Conservation (phyloP, 1,140 invertebrate genomes). For the Coptotermes formosanus region DNA sequence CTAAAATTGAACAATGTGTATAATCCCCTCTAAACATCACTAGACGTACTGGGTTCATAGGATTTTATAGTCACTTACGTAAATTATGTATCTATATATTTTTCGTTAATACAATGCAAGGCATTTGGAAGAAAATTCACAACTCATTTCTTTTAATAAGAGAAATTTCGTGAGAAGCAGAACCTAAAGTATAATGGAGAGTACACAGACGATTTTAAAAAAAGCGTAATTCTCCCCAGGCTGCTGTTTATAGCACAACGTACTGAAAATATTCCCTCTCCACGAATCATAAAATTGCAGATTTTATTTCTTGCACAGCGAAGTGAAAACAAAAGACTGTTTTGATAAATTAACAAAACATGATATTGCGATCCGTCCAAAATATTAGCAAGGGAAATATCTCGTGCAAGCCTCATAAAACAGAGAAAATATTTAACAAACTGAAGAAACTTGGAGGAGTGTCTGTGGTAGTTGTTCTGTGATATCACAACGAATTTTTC, state of each 20-base stretch:
- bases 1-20: too few relatives aligned
- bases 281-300: not conserved
- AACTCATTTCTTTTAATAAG: too few relatives aligned
- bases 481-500: not conserved
- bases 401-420: not conserved
- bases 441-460: not conserved
- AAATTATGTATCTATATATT: too few relatives aligned
- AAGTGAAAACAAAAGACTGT: conserved; percentile 12
- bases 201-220: not conserved
- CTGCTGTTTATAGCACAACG: not conserved
- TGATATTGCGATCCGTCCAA: not conserved
- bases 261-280: not conserved
- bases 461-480: not conserved
- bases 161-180: too few relatives aligned
- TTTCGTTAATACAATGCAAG: too few relatives aligned
- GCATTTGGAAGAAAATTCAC: too few relatives aligned
- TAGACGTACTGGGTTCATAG: too few relatives aligned
- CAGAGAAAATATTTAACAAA: not conserved
- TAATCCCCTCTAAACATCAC: too few relatives aligned
- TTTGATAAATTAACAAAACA: conserved; percentile 16
- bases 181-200: not conserved
- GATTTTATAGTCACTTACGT: too few relatives aligned
- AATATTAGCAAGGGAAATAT: conserved; percentile 13
- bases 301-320: not conserved
- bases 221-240: not conserved